phyloP scores from a whole-genome alignment of 2,888 invertebrate species.

The Panopea generosa region DNA sequence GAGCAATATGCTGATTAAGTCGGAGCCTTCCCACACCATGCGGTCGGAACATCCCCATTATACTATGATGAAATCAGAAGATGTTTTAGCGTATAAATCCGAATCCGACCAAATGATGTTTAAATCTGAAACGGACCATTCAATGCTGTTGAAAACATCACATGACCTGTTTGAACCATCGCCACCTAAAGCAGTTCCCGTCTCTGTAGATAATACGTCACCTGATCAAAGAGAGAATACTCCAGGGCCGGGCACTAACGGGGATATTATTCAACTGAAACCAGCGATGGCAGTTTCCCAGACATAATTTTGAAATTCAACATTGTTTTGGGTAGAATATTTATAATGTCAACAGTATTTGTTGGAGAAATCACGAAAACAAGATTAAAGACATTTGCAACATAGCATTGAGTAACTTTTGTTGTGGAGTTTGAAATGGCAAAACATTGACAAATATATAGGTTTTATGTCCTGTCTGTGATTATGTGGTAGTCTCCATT shows the following conservation, averaged over 20 bases:
- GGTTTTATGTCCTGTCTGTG: too few relatives aligned
- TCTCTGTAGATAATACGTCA: slow-evolving; percentile 60
- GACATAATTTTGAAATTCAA: too few relatives aligned
- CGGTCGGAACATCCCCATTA: too few relatives aligned
- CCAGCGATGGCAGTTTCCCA: slow-evolving; percentile 65
- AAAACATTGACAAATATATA: too few relatives aligned
- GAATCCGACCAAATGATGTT: slow-evolving; percentile 46
- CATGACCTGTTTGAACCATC: slow-evolving; percentile 70
- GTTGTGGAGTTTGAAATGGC: too few relatives aligned
- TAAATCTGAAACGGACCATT: slow-evolving; percentile 60
- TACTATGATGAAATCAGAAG: not conserved
- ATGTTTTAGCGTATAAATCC: not conserved
- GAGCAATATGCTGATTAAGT: slow-evolving; percentile 12
- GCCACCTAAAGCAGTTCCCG: slow-evolving; percentile 75
- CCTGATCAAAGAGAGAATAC: slow-evolving; percentile 45
- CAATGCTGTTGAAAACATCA: slow-evolving; percentile 52
- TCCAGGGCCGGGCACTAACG: slow-evolving; percentile 35
- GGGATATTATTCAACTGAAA: slow-evolving; percentile 66
- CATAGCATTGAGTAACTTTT: too few relatives aligned
- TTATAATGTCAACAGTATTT: too few relatives aligned
- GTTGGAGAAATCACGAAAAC: too few relatives aligned
- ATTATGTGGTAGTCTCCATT: too few relatives aligned
- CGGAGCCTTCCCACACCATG: not conserved
- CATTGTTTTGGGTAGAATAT: too few relatives aligned
- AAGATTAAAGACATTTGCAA: too few relatives aligned